Percentiles rank a stretch among this genome's conserved stretches.
phyloP scores from a whole-genome alignment of 2,888 invertebrate species.

The Limnephilus auricula region DNA sequence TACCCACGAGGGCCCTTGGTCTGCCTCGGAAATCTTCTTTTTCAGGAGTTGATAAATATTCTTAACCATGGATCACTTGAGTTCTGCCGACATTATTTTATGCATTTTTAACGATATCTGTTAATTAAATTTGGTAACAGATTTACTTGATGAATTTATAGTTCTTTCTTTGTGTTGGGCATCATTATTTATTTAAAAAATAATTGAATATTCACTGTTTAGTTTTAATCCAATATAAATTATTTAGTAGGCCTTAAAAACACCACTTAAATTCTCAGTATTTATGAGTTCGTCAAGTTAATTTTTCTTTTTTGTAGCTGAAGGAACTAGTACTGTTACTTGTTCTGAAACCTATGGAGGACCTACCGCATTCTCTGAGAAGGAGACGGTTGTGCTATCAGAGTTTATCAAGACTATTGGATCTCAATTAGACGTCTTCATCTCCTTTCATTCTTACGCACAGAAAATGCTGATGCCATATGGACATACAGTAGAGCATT shows the following conservation, averaged over 20 bases:
- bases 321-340: slow-evolving; percentile 72
- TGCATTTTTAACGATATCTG: too few species aligned
- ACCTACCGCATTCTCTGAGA: slow-evolving; percentile 76
- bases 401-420: slow-evolving; percentile 70
- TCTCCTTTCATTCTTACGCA: slow-evolving; percentile 78
- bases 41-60: too few species aligned
- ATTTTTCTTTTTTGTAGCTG: slow-evolving; percentile 68
- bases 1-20: not conserved
- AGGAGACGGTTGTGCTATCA: slow-evolving; percentile 74
- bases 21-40: not conserved
- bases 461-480: slow-evolving; percentile 77
- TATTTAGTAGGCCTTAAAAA: too few species aligned
- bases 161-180: not conserved
- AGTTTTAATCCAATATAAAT: not conserved
- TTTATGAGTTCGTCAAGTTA: not conserved
- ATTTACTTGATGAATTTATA: not conserved
- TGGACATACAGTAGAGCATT: slow-evolving; percentile 71
- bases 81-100: too few species aligned
- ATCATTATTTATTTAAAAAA: not conserved
- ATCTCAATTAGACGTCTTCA: slow-evolving; percentile 73
- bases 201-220: not conserved
- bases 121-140: not conserved
- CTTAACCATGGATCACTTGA: too few species aligned
- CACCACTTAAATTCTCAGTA: not conserved
- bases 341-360: slow-evolving; percentile 78